Conservation (phyloP, 2,113 vertebrate species). For the Canis aureus region DNA sequence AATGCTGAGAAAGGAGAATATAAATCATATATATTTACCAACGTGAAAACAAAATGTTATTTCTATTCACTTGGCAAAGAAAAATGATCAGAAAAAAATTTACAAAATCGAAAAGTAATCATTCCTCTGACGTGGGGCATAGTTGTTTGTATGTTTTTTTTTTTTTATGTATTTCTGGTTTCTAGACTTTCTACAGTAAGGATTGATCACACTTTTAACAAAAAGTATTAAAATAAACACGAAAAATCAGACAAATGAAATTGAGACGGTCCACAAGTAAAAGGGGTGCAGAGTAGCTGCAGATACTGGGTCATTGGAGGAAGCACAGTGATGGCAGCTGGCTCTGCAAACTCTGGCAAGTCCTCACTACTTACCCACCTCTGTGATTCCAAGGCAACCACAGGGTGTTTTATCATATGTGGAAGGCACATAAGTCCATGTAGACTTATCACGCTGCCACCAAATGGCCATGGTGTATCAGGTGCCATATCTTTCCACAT, state of each 20-base stretch:
- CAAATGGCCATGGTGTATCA: neutral
- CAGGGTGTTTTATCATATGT: neutral
- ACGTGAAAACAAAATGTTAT: neutral
- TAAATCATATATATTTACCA: neutral
- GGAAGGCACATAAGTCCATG: neutral
- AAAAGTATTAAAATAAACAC: neutral
- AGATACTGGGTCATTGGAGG: neutral
- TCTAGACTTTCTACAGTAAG: neutral
- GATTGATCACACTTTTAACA: neutral
- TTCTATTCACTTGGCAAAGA: neutral
- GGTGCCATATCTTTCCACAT: neutral
- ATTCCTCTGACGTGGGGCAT: neutral
- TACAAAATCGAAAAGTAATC: neutral
- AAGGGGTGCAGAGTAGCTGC: neutral
- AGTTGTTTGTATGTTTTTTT: neutral
- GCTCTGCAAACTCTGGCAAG: neutral
- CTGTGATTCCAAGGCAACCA: neutral
- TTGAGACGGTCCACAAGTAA: neutral
- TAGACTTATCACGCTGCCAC: neutral
- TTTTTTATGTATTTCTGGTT: slow-evolving; percentile 13
- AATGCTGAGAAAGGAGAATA: neutral
- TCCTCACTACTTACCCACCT: rapidly evolving
- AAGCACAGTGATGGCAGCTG: neutral
- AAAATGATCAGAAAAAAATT: neutral
- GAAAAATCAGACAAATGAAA: neutral